These are phyloP conservation scores for Triplophysa rosa DNA, from an alignment of 2,113 vertebrate genomes.

Conservation along the genomic window DNA sequence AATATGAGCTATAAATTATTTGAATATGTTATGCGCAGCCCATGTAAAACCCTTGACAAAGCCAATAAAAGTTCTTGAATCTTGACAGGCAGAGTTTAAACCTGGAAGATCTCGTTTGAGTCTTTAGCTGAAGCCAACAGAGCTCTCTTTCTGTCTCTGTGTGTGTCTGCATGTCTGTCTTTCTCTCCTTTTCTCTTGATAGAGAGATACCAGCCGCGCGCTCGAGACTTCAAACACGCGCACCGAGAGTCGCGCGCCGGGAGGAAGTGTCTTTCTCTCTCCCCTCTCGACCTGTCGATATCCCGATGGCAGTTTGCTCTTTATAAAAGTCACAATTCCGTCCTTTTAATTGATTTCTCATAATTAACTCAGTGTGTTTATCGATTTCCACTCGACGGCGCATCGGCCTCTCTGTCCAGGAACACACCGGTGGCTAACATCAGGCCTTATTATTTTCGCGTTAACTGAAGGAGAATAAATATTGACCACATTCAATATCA, in stretches of 20 bases:
- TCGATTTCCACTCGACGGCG: constrained; percentile 65
- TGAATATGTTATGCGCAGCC: neutral
- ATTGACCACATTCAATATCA: constrained; percentile 65
- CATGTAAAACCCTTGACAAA: neutral
- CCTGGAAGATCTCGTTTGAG: neutral
- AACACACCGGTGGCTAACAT: constrained; percentile 51
- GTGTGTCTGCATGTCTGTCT: constrained; percentile 18
- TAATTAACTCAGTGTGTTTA: constrained; percentile 76
- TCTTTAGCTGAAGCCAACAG: constrained; percentile 16
- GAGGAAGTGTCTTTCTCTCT: neutral
- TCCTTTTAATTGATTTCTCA: constrained; percentile 75
- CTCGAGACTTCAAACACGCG: neutral
- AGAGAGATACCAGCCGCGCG: neutral
- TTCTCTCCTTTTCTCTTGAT: neutral
- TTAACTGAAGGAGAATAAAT: constrained; percentile 71
- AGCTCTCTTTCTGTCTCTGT: neutral
- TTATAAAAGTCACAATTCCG: constrained; percentile 49
- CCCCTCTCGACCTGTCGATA: constrained; percentile 23
- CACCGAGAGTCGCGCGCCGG: neutral
- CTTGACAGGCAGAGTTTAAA: constrained; percentile 19
- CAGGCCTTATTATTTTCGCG: constrained; percentile 68
- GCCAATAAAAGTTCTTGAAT: neutral
- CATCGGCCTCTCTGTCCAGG: constrained; percentile 36
- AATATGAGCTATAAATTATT: neutral
- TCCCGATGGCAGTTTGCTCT: constrained; percentile 29